Base-by-base conservation (phyloP, 2,888 invertebrate species). In the Spodoptera exigua region DNA sequence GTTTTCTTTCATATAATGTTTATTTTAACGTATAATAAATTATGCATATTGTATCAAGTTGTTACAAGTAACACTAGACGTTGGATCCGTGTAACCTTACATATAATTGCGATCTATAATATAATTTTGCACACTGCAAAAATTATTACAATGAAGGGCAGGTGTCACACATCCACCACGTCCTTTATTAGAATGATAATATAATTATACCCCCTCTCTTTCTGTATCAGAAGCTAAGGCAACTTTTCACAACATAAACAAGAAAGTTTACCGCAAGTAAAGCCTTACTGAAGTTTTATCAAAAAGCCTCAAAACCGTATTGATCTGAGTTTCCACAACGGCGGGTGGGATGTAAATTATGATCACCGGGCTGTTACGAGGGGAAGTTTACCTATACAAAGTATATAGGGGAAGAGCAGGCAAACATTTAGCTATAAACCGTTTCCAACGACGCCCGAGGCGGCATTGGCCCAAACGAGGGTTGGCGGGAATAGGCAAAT, bases 401-500 rank as follows among this genome's bases (percentile, higher is more conserved):
- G 84, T 89, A 89, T 82, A 89, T 88, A 88, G 84, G 91, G 69
- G 91, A 88, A 84, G 86, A 84, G 80, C 82, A 82, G 81, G 86
- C 88, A 91, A 93, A 93, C 91, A 92, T 91, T 85, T 82, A 86
- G 84, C 84, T 87, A 86, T 87, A 89, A 90, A 90, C 88, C 90
- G 84, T 89, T 90, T 83, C 75, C 81, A 88, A 83, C 83, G 82
- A 86, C 84, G 91, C 91, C 86, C 87, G 83, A 83, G 87, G 92
- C 91, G 89, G 89, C 85, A 82, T 83, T 83, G 85, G 85, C 74
- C 85, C 82, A 83, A 87, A 83, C 86, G 89, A 91, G 92, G 92
- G 92, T 91, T 92, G 92, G 93, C 92, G 92, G 93, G 89, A 93
- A 93, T 84, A 87, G 88, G 85, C 92, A 91, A 93, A 93, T 92